These are phyloP conservation scores for Rhinatrema bivittatum DNA, from an alignment of 2,797 vertebrate species.

Conservation along the genomic window DNA sequence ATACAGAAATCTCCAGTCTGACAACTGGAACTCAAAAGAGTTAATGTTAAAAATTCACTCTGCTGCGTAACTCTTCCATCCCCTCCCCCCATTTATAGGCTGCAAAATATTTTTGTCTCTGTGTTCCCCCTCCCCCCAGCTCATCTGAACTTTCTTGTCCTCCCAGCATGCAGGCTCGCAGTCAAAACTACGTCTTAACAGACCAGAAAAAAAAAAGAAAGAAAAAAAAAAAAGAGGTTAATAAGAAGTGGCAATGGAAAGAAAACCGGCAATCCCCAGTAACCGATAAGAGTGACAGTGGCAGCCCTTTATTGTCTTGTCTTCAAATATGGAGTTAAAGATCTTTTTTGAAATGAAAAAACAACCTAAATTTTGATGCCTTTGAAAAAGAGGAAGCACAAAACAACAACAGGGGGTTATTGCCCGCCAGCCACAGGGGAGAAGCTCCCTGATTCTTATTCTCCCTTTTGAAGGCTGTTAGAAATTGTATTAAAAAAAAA, in stretches of 20 bases:
- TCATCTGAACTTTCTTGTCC: slow-evolving; percentile 78
- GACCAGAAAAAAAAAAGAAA: too few species aligned
- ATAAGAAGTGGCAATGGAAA: slow-evolving; percentile 88
- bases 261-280: slow-evolving; percentile 80
- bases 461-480: slow-evolving; percentile 97
- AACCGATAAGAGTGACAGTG: slow-evolving; percentile 92
- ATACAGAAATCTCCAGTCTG: too few species aligned
- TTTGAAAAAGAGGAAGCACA: slow-evolving; percentile 99
- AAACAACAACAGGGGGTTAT: slow-evolving; percentile 99
- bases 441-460: slow-evolving; percentile 90
- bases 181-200: slow-evolving; percentile 73
- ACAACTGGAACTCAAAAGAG: slow-evolving; percentile 56
- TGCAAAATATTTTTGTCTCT: slow-evolving; percentile 71
- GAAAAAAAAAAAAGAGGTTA: too few species aligned
- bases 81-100: too few species aligned
- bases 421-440: slow-evolving; percentile 94
- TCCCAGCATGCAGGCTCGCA: slow-evolving; percentile 72
- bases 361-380: slow-evolving; percentile 84
- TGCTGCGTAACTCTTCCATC: too few species aligned
- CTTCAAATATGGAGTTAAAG: slow-evolving; percentile 98
- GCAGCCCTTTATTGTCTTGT: slow-evolving; percentile 90
- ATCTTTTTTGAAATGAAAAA: slow-evolving; percentile 74
- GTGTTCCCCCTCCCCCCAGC: slow-evolving; percentile 68
- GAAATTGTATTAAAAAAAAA: slow-evolving; percentile 83
- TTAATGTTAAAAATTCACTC: slow-evolving; percentile 62